Base-by-base conservation (phyloP, 1,140 invertebrate species). In the Chymomyza costata region DNA sequence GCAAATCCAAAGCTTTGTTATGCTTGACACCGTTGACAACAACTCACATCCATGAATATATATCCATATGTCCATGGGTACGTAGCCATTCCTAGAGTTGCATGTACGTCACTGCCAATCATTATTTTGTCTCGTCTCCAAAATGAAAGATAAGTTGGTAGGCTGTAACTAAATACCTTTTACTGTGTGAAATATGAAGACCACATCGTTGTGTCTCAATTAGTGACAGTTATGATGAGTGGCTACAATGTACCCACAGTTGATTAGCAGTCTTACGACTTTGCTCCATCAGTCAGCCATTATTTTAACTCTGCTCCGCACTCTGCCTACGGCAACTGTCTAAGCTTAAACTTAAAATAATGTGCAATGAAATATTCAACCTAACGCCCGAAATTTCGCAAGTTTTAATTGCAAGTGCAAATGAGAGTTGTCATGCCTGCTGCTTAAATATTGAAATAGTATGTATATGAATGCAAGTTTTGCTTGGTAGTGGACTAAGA, bases 371-470 rank as follows among this genome's bases (percentile, higher is more conserved):
- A 68, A 46, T 45, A 68, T 68, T 54, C 6, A 14, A 25, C 3
- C 3, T 25, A 52, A 48, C 25, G 32, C 40, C 39, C 14, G 18
- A 32, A 54, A 65, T 28, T 52, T 65, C n/a, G 54, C 63, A 59
- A 41, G 35, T 47, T 49, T 55, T 63, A 63, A 63, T 63, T 63
- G 60, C 10, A n/a, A n/a, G n/a, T n/a, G n/a, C n/a, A n/a, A n/a
- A n/a, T n/a, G n/a, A n/a, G n/a, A n/a, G n/a, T n/a, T n/a, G n/a
- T n/a, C n/a, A n/a, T n/a, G n/a, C 38, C 30, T 41, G 43, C 28
- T 54, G 63, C 44, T 63, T 37, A 63, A 63, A 63, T 63, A 63
- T 63, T 63, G 60, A 63, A 63, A 64, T 43, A 51, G 30, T 43
- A 48, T 34, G n/a, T 34, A 10, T 34, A 10, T 34, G 25, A 6